Evolutionary conservation across 2,888 invertebrate genomes (phyloP).

Genomic region (Cephus pygmeus): DNA sequence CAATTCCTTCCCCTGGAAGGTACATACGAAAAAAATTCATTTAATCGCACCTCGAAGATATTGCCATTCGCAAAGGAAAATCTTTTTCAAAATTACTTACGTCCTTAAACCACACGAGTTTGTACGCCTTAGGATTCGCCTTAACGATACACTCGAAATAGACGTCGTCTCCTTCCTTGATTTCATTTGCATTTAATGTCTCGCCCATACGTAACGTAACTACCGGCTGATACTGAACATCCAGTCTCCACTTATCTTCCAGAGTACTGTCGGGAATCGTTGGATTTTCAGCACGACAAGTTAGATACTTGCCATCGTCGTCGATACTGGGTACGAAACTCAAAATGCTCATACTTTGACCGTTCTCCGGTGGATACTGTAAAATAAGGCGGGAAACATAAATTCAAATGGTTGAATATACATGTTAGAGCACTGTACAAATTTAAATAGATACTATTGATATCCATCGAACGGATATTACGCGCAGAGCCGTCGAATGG

Average conservation of each 20-base stretch:
- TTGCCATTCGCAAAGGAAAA: no score
- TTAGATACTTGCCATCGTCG: slow-evolving; percentile 90
- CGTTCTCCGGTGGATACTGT: slow-evolving; percentile 84
- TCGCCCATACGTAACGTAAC: slow-evolving; percentile 86
- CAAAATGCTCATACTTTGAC: slow-evolving; percentile 82
- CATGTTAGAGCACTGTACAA: no score
- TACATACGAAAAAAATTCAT: slow-evolving; percentile 7
- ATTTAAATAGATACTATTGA: no score
- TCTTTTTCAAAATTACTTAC: slow-evolving; percentile 71
- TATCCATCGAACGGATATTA: neutral
- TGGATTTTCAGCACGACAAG: slow-evolving; percentile 89
- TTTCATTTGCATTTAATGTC: slow-evolving; percentile 85
- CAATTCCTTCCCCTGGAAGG: slow-evolving; percentile 79
- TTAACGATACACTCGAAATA: slow-evolving; percentile 89
- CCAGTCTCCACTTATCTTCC: slow-evolving; percentile 88
- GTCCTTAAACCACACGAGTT: slow-evolving; percentile 88
- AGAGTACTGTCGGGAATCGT: slow-evolving; percentile 83
- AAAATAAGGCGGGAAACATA: slow-evolving; percentile 24
- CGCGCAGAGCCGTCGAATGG: neutral
- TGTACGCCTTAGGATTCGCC: slow-evolving; percentile 86
- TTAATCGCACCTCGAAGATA: neutral
- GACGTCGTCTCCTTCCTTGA: slow-evolving; percentile 90
- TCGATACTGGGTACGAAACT: slow-evolving; percentile 85
- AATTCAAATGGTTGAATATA: neutral
- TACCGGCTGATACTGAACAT: slow-evolving; percentile 91